Evolutionary conservation across 2,797 vertebrate species (phyloP), one percentile per base, ranked within the genome.

Genomic region (Clamator glandarius): DNA sequence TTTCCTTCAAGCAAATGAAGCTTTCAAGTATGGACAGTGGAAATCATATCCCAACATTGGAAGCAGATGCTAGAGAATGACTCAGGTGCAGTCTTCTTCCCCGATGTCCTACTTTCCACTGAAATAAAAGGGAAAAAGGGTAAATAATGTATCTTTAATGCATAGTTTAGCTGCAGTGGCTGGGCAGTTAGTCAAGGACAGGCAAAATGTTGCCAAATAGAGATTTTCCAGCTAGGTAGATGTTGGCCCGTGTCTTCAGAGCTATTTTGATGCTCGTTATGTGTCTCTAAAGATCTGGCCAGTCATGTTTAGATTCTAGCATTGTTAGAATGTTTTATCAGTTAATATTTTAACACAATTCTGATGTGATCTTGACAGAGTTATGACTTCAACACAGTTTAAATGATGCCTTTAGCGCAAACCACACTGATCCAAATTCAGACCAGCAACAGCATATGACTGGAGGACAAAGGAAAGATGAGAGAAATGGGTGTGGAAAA

Each of bases 141-240:
- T 28, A 24, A 28, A 7, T 9, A 9, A 20, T 0, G 12, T 46
- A 21, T 21, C 79, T 92, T 89, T 61, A 76, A 61, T 50, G 66
- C 55, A 39, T 54, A 31, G 39, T 75, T 83, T 48, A 78, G 52
- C 82, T 87, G 76, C 93, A 92, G 73, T 36, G 74, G 29, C 76
- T 77, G 68, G 81, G 84, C 78, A 77, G 61, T 67, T 91, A 88
- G 66, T 84, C 79, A 91, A 92, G 72, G 75, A 64, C 72, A 73
- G 67, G 59, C 6, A 83, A 39, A 90, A 81, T 20, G 52, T 57
- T 93, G 90, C 87, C 91, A 93, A 85, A 85, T 35, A 88, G 54
- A 88, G 77, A 88, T 91, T 95, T 94, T 95, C 73, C 82, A 91
- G 17, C 63, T 19, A 75, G 73, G 80, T 75, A 50, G 55, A 88